Conservation (phyloP, 2,113 vertebrate species). For the Rhodinocichla rosea region DNA sequence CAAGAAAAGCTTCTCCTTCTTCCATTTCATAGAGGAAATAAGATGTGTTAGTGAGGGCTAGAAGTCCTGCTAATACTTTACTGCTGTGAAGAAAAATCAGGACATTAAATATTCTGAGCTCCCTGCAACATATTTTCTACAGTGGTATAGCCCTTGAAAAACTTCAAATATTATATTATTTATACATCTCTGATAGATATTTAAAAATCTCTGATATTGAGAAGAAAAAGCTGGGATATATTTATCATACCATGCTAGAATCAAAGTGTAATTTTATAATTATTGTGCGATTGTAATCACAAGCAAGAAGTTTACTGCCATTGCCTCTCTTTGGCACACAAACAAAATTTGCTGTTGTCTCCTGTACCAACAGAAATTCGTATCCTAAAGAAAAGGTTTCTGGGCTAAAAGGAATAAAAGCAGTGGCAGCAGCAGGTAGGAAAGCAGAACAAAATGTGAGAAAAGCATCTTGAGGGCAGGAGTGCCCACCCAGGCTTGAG, state of each 20-base stretch:
- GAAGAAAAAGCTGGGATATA: not conserved
- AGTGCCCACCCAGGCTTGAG: not conserved
- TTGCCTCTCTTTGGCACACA: not conserved
- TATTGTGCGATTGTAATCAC: not conserved
- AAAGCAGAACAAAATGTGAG: not conserved
- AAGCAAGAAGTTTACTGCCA: constrained; percentile 9
- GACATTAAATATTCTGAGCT: not conserved
- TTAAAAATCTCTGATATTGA: not conserved
- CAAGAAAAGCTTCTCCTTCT: not conserved
- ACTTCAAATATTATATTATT: not conserved
- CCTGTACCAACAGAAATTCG: not conserved
- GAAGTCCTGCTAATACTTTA: not conserved
- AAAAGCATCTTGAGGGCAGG: not conserved
- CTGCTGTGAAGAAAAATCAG: not conserved
- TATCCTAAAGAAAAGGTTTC: not conserved
- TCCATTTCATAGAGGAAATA: not conserved
- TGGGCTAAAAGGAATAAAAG: not conserved
- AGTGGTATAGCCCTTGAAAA: not conserved
- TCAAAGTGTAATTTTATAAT: not conserved
- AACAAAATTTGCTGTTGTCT: not conserved
- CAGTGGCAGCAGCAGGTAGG: not conserved
- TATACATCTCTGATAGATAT: not conserved
- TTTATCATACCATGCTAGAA: not conserved
- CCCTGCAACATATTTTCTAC: not conserved
- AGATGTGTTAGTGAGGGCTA: not conserved